These are phyloP conservation scores for Dolichoris vasculosae DNA, from an alignment of 1,140 invertebrate genomes.

Conservation along the genomic window DNA sequence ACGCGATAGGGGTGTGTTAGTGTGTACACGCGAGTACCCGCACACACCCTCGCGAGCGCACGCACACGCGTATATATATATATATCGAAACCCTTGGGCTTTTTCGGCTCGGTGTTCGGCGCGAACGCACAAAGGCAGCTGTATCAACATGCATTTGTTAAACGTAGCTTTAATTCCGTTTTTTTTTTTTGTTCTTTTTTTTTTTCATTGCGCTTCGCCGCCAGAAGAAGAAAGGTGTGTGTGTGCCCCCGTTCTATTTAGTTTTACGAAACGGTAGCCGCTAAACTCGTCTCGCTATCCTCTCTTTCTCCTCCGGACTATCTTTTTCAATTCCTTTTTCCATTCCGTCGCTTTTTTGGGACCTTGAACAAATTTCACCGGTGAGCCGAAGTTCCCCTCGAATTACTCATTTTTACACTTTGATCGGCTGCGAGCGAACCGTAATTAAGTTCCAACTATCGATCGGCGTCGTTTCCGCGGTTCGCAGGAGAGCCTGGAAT, in stretches of 20 bases:
- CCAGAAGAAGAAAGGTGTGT: slow-evolving; percentile 22
- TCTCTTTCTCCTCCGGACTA: background rate
- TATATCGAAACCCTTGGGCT: slow-evolving; percentile 18
- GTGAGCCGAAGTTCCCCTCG: no score
- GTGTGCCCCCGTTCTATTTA: slow-evolving; percentile 42
- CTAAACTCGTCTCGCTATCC: no score
- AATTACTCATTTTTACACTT: background rate
- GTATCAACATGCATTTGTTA: slow-evolving; percentile 68
- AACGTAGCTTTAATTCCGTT: slow-evolving; percentile 60
- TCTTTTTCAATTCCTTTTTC: background rate
- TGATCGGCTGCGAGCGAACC: background rate
- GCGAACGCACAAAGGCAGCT: slow-evolving; percentile 65
- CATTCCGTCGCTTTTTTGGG: background rate
- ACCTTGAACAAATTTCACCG: background rate
- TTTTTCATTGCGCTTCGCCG: slow-evolving; percentile 5
- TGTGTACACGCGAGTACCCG: background rate
- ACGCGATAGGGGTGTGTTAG: background rate
- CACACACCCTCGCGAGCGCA: no score
- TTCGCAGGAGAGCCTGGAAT: no score
- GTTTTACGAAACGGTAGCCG: slow-evolving; percentile 32
- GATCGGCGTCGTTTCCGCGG: no score
- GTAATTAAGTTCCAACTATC: background rate
- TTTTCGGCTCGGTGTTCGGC: slow-evolving; percentile 54
- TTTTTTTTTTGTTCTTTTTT: slow-evolving; percentile 54
- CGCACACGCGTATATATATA: no score